These are phyloP conservation scores for Syngnathus rostellatus DNA, from an alignment of 2,797 vertebrate species.

Conservation along the genomic window DNA sequence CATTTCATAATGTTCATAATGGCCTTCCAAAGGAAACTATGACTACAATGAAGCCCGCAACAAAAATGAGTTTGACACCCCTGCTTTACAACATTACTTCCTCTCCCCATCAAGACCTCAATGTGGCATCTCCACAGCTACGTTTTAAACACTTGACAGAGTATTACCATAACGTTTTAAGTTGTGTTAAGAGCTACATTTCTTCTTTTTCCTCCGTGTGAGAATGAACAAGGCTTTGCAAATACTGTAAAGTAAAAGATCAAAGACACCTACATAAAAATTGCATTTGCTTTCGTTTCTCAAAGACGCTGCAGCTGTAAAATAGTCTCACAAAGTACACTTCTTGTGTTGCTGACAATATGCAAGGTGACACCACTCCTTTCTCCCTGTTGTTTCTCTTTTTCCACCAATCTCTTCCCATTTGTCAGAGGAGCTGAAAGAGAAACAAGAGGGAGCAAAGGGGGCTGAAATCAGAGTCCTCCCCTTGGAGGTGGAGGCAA, in stretches of 20 bases:
- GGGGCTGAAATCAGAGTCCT: constrained; percentile 49
- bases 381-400: constrained; percentile 19
- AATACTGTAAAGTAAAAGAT: not conserved
- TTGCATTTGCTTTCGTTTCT: not conserved
- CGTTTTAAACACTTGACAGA: not conserved
- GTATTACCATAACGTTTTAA: not conserved
- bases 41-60: too few relatives aligned
- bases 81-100: too few relatives aligned
- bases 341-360: constrained; percentile 20
- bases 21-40: too few relatives aligned
- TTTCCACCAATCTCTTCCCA: constrained; percentile 34
- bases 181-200: not conserved
- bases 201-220: not conserved
- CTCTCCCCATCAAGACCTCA: too few relatives aligned
- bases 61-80: too few relatives aligned
- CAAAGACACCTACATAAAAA: not conserved
- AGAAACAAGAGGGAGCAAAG: not conserved
- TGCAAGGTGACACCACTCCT: constrained; percentile 46
- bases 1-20: too few relatives aligned
- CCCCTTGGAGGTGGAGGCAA: constrained; percentile 31
- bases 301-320: constrained; percentile 5
- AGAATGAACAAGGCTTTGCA: not conserved
- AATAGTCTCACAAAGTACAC: constrained; percentile 13
- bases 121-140: too few relatives aligned
- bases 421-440: constrained; percentile 16